Evolutionary conservation across 23 tunicate genomes (phyloP).

Genomic region (Phallusia fumigata): DNA sequence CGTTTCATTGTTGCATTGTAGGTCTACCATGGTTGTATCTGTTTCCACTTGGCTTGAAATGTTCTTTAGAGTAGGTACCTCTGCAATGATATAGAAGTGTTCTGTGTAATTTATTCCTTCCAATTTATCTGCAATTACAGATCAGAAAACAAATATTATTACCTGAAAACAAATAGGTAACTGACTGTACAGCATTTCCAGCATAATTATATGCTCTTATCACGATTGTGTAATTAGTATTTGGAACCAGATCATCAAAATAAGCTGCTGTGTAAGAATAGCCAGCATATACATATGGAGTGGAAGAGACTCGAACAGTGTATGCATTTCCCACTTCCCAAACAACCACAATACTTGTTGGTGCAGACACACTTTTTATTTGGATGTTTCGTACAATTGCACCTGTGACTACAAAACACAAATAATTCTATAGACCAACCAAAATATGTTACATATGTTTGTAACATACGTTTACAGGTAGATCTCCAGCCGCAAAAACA

Average conservation of each 20-base stretch:
- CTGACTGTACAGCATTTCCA: neutral
- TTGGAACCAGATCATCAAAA: neutral
- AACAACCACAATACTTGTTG: neutral
- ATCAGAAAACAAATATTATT: too few relatives aligned
- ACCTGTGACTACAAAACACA: neutral
- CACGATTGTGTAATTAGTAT: neutral
- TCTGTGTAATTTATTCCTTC: too few relatives aligned
- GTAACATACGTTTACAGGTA: too few relatives aligned
- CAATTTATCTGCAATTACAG: too few relatives aligned
- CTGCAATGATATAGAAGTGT: neutral
- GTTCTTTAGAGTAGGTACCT: neutral
- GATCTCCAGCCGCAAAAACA: neutral
- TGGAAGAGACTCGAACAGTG: neutral
- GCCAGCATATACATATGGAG: too few relatives aligned
- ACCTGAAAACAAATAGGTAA: neutral
- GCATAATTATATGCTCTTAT: neutral
- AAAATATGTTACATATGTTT: too few relatives aligned
- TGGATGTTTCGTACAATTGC: neutral
- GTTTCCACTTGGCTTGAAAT: neutral
- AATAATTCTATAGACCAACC: too few relatives aligned
- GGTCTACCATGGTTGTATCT: neutral
- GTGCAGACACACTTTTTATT: neutral
- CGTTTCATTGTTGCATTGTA: neutral
- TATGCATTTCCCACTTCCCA: conserved; percentile 2
- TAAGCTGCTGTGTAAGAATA: neutral